Evolutionary conservation across 2,888 invertebrate species (phyloP), one percentile per base, ranked within the genome.

Genomic region (Mimas tiliae): DNA sequence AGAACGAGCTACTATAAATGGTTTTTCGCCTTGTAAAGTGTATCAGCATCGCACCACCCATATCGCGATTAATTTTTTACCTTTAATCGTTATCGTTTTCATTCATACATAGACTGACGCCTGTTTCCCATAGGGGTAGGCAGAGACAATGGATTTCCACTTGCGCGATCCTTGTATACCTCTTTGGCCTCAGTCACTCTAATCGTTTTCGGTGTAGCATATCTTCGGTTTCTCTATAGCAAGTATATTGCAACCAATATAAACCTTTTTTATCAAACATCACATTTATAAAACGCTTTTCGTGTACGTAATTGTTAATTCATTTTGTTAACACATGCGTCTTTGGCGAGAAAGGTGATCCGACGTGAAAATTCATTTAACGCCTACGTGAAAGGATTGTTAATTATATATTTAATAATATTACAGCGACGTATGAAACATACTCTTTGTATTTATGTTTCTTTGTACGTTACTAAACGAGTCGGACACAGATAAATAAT

Each of bases 321-420:
- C 52, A 63, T 63, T 48, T 63, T 47, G 53, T 47, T n/a, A 42
- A 66, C 64, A 38, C 33, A 66, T 33, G 55, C 42, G 47, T 53
- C 34, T 65, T 62, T 51, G 47, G 47, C 50, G 27, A 21, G 55
- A 67, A 65, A 58, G 67, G 67, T 70, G 21, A 69, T 66, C 62
- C 53, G 48, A 69, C 1, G 63, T 70, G 63, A 65, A 34, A 70
- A 70, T 74, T 53, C 48, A 69, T 67, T 67, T 58, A 27, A 48
- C 67, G 50, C 58, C 64, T 63, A 58, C 66, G 63, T 65, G 52
- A 65, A 62, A 55, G 63, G 53, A 62, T 53, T 68, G 47, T 63
- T 74, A 70, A 74, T 69, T 69, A 69, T 63, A 38, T 55, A 70
- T 68, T 69, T 69, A 68, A 51, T 62, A 65, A 50, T 62, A 50